Percentiles rank a stretch among this genome's conserved stretches.
phyloP scores from a whole-genome alignment of 2,888 invertebrate species.

The Strigamia transsilvanica region DNA sequence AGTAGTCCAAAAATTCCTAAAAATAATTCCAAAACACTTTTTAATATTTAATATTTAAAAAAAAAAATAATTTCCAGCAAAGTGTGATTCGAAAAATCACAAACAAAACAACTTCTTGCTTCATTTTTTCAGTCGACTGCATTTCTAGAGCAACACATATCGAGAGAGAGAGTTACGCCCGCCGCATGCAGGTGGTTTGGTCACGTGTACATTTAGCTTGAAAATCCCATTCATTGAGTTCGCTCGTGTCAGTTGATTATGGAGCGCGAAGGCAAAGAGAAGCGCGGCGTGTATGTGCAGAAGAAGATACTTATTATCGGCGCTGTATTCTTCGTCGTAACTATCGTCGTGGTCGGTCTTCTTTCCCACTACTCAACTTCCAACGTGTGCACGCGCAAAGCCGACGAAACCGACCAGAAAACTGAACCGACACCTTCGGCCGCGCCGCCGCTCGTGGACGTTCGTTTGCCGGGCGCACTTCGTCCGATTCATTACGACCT shows the following conservation, averaged over 20 bases:
- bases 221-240: slow-evolving; percentile 28
- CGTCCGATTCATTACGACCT: slow-evolving; percentile 76
- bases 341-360: slow-evolving; percentile 34
- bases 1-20: too few species aligned
- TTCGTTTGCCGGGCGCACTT: slow-evolving; percentile 73
- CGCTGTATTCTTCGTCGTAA: background rate
- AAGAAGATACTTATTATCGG: background rate
- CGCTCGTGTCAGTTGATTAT: slow-evolving; percentile 28
- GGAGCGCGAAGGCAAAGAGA: slow-evolving; percentile 34
- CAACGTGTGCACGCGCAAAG: background rate
- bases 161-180: background rate
- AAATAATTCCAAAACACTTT: too few species aligned
- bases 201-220: slow-evolving; percentile 33
- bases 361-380: slow-evolving; percentile 38
- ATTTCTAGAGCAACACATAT: background rate
- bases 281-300: slow-evolving; percentile 22
- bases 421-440: background rate
- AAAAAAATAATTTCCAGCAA: too few species aligned
- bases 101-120: background rate
- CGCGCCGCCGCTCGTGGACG: slow-evolving; percentile 32
- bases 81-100: too few species aligned
- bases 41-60: too few species aligned
- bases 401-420: background rate
- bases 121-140: slow-evolving; percentile 1
- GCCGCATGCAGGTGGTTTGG: slow-evolving; percentile 15